Percentiles rank a stretch among this genome's conserved stretches.
phyloP scores from a whole-genome alignment of 2,888 invertebrate species.

The Calephelis perditalis region DNA sequence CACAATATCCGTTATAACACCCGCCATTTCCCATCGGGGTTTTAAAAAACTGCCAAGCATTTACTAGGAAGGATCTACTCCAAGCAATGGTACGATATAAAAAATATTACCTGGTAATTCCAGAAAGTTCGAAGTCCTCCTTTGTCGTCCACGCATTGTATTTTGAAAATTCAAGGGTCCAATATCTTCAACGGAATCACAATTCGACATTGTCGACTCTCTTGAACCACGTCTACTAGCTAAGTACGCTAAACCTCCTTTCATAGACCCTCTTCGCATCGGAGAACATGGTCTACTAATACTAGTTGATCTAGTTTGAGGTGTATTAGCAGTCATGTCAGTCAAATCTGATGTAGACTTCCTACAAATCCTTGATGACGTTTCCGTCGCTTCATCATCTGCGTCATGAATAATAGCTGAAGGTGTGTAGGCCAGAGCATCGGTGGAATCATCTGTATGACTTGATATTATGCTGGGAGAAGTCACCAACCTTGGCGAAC shows the following conservation, averaged over 20 bases:
- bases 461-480: constrained; percentile 72
- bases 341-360: constrained; percentile 88
- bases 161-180: constrained; percentile 89
- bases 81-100: too few species aligned
- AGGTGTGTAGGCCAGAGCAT: constrained; percentile 62
- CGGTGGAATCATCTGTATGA: constrained; percentile 67
- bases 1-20: too few species aligned
- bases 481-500: constrained; percentile 59
- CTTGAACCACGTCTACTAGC: constrained; percentile 92
- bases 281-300: constrained; percentile 81
- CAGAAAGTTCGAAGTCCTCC: constrained; percentile 91
- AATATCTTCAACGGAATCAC: constrained; percentile 82
- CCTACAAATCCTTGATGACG: constrained; percentile 75
- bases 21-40: too few species aligned
- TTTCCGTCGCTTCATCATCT: constrained; percentile 66
- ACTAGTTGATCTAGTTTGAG: constrained; percentile 79
- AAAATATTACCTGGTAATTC: constrained; percentile 86
- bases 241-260: constrained; percentile 86
- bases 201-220: constrained; percentile 86
- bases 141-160: constrained; percentile 85
- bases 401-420: constrained; percentile 61
- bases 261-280: constrained; percentile 82
- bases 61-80: too few species aligned
- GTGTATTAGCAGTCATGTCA: constrained; percentile 79
- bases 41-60: too few species aligned